Percentiles rank a stretch among this genome's conserved stretches.
phyloP scores from a whole-genome alignment of 1,140 invertebrate genomes.

The Fopius arisanus region DNA sequence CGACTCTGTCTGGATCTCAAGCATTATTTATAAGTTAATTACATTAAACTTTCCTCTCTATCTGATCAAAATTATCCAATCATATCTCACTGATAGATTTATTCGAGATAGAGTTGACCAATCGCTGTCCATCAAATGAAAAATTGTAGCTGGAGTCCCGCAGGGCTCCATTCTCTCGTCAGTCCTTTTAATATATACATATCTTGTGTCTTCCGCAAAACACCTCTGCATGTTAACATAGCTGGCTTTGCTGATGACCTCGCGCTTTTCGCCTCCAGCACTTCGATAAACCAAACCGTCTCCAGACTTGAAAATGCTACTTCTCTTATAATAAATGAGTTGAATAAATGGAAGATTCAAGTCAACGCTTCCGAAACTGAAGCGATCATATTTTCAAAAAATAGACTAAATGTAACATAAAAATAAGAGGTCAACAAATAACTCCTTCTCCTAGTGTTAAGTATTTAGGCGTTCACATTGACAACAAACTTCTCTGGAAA shows the following conservation, averaged over 20 bases:
- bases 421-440: too few species aligned
- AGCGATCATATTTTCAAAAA: slow-evolving; percentile 7
- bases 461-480: too few species aligned
- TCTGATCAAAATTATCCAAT: slow-evolving; percentile 26
- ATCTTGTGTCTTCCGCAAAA: slow-evolving; percentile 30
- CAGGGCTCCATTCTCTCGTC: slow-evolving; percentile 21
- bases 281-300: neutral
- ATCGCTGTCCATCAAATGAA: slow-evolving; percentile 18
- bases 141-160: too few species aligned
- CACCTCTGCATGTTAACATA: too few species aligned
- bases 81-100: neutral
- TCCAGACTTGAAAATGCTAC: slow-evolving; percentile 34
- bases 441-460: too few species aligned
- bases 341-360: slow-evolving; percentile 43
- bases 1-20: slow-evolving; percentile 33
- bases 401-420: too few species aligned
- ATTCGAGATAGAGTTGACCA: neutral
- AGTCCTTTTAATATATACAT: slow-evolving; percentile 40
- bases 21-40: slow-evolving; percentile 3
- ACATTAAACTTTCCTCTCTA: slow-evolving; percentile 15
- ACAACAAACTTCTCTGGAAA: too few species aligned
- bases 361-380: slow-evolving; percentile 43
- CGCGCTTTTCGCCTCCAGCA: neutral
- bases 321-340: slow-evolving; percentile 30
- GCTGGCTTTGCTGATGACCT: slow-evolving; percentile 42